Evolutionary conservation across 2,888 invertebrate species (phyloP), one percentile per base, ranked within the genome.

Genomic region (Diarsia rubi): DNA sequence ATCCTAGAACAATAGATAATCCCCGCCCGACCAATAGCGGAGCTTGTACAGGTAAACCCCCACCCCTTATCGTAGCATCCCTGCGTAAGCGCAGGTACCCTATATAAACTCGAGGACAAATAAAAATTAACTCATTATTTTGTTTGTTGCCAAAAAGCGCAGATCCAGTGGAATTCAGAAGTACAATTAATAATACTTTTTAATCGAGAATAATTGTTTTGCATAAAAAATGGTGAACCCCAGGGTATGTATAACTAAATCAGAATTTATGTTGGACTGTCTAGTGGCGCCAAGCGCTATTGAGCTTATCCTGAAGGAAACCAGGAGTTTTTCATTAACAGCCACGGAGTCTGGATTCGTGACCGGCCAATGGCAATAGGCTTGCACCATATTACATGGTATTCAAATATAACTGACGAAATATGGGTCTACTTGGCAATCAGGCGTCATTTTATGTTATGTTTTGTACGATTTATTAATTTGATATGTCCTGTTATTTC

Each of bases 71-170:
- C 54, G 14, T 68, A 9, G 69, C 73, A 67, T 66, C 37, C 72
- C 45, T 79, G 86, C 83, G 84, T 66, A 19, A 16, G 59, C 81
- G 81, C 84, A 73, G 78, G 78, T 84, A 84, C 59, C n/a, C 52
- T 75, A 75, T 84, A 78, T 69, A 77, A 69, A 54, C 42, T 14
- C 19, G 24, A 11, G 31, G 12, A 21, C 6, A 42, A 60, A 54
- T 47, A 52, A 21, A 9, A 21, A 9, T 4, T 67, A 12, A 9
- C 12, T 70, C 69, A 82, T 68, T 75, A 64, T 19, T 49, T 21
- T 21, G 24, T 67, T 67, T 60, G 72, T 42, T 16, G 49, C 6
- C 63, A 64, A 75, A 42, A 67, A 49, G 70, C 65, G 47, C 31
- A 71, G 60, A 60, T 66, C 45, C 24, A 14, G 27, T 8, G 37